These are phyloP conservation scores for Synergus umbraculus DNA, from an alignment of 2,888 invertebrate species.

Conservation along the genomic window DNA sequence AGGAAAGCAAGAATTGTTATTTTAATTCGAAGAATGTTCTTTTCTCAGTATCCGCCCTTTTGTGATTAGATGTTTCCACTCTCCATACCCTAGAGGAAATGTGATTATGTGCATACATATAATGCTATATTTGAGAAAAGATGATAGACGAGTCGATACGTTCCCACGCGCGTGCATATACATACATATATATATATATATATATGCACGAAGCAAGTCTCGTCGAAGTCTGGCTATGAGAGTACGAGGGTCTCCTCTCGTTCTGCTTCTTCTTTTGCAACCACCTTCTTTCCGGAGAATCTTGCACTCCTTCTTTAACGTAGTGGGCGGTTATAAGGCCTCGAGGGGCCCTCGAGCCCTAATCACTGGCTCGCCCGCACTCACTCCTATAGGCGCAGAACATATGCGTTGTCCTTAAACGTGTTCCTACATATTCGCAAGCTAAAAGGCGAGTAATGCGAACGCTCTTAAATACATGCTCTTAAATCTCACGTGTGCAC, in stretches of 20 bases:
- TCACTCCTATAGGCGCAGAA: conserved; percentile 55
- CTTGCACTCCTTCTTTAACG: conserved; percentile 55
- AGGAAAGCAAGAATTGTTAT: conserved; percentile 15
- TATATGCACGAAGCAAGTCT: conserved; percentile 45
- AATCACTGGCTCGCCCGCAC: conserved; percentile 72
- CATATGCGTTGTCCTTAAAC: conserved; percentile 60
- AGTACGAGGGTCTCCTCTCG: conserved; percentile 45
- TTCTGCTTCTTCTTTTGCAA: conserved; percentile 52
- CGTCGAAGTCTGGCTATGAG: conserved; percentile 51
- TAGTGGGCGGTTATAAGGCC: conserved; percentile 73
- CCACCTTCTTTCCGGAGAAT: conserved; percentile 49
- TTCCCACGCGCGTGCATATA: conserved; percentile 71
- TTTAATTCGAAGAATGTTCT: not conserved
- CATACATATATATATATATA: not conserved
- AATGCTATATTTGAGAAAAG: conserved; percentile 56
- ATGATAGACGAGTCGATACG: conserved; percentile 74
- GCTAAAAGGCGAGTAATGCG: conserved; percentile 63
- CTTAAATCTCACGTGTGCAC: conserved; percentile 47
- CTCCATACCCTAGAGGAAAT: conserved; percentile 1
- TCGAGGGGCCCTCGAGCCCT: conserved; percentile 66
- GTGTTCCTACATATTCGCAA: conserved; percentile 43
- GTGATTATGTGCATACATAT: not conserved
- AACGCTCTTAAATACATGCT: conserved; percentile 63
- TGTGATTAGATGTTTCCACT: conserved; percentile 4
- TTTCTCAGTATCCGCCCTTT: not conserved